Conservation (phyloP, 2,113 vertebrate genomes). For the Xenopus borealis region DNA sequence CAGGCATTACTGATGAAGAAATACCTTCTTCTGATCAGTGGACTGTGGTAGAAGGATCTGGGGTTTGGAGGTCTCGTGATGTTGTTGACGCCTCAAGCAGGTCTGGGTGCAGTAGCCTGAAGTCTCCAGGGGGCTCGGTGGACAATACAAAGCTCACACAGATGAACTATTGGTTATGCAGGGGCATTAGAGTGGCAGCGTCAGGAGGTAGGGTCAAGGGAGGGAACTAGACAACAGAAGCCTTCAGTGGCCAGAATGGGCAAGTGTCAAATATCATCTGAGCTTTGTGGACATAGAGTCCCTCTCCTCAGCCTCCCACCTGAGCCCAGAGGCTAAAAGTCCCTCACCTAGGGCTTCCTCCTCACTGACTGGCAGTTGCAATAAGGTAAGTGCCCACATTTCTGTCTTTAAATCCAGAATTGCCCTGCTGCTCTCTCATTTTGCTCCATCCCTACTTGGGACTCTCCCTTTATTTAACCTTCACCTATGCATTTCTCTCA, state of each 20-base stretch:
- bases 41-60: neutral
- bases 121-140: constrained; percentile 47
- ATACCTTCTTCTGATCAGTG: constrained; percentile 10
- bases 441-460: no score
- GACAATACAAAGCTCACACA: constrained; percentile 5
- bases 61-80: no score
- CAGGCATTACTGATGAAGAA: constrained; percentile 45
- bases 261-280: constrained; percentile 46
- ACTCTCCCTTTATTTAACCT: no score
- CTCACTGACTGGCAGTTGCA: constrained; percentile 59
- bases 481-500: no score
- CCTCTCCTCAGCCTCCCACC: constrained; percentile 46
- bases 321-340: constrained; percentile 55
- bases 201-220: constrained; percentile 38
- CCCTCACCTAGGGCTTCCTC: constrained; percentile 55
- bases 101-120: constrained; percentile 48
- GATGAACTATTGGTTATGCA: constrained; percentile 6
- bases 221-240: constrained; percentile 48
- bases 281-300: constrained; percentile 53
- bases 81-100: neutral
- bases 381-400: constrained; percentile 64
- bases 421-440: neutral
- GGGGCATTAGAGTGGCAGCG: constrained; percentile 48
- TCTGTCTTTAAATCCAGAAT: no score
- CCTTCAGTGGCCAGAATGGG: constrained; percentile 33